Conservation (phyloP, 2,113 vertebrate genomes). For the Hemiprocne comata region DNA sequence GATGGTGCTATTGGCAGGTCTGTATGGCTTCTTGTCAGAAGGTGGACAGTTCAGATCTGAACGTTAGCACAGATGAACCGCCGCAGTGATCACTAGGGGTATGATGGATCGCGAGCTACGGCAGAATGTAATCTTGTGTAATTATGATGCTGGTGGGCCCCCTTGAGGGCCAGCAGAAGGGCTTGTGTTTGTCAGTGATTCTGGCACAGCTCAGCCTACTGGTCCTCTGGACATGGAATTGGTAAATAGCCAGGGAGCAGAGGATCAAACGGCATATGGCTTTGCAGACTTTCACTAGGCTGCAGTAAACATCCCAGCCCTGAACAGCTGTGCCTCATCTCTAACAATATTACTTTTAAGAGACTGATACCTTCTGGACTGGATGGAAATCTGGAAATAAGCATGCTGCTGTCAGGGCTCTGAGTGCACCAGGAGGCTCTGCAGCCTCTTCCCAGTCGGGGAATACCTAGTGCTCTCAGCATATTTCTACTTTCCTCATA, state of each 20-base stretch:
- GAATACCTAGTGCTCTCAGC: background rate
- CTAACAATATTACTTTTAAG: constrained; percentile 61
- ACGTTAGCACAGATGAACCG: background rate
- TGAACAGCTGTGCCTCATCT: constrained; percentile 52
- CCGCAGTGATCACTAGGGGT: background rate
- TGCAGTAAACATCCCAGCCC: constrained; percentile 46
- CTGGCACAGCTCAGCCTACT: constrained; percentile 38
- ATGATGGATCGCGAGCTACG: background rate
- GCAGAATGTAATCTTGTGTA: background rate
- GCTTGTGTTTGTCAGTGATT: constrained; percentile 17
- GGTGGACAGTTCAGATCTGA: background rate
- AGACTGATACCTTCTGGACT: constrained; percentile 46
- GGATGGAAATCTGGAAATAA: constrained; percentile 47
- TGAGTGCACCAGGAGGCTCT: background rate
- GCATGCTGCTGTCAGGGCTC: background rate
- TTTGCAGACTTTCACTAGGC: constrained; percentile 27
- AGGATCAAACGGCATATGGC: constrained; percentile 61
- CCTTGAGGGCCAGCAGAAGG: background rate
- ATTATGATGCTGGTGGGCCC: background rate
- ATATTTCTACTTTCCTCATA: background rate
- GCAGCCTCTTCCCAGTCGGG: background rate
- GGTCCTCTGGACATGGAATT: constrained; percentile 35
- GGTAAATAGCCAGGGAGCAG: constrained; percentile 51
- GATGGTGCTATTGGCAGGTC: background rate
- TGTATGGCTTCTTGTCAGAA: background rate